Base-by-base conservation (phyloP, 2,888 invertebrate species). In the Calameuta pallipes region DNA sequence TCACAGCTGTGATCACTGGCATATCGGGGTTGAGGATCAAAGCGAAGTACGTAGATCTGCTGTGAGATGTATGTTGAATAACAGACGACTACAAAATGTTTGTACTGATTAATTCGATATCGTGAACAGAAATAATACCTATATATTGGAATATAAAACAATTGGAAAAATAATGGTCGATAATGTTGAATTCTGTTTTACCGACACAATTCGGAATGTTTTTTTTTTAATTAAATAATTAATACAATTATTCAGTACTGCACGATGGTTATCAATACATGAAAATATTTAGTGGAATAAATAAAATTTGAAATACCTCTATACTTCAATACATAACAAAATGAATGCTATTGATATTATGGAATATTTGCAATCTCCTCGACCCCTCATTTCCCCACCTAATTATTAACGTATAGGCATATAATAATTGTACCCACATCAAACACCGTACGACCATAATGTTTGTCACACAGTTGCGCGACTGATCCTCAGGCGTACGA, bases 401-500 rank as follows among this genome's bases (percentile, higher is more conserved):
- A 85, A 84, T 85, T 85, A 85, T 87, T 84, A 84, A 82, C 84
- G 85, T 82, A 85, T 80, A 86, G 83, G 82, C 84, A 68, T 84
- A 84, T 86, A 85, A 86, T 85, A 85, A 87, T 86, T 86, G 85
- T 80, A 83, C 83, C 85, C 85, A 87, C 87, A 87, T 87, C 87
- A 87, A 86, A 87, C 83, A 84, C 82, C 80, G 83, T 83, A 81
- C 80, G 79, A 83, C 82, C 84, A 84, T 86, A 87, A 87, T 84
- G 85, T 85, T 86, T 86, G 85, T 85, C 85, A 82, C 85, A 85
- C 84, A 85, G 9, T 56, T 23, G 1, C 56, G 1, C 56, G 23
- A 56, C 56, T 56, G 23, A 56, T 23, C 56, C 23, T 23, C 56
- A 4, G 56, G 56, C 56, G 9, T 56, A 56, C 56, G 56, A 56